These are phyloP conservation scores for Aegotheles bennettii DNA, from an alignment of 2,113 vertebrate genomes.

Conservation along the genomic window DNA sequence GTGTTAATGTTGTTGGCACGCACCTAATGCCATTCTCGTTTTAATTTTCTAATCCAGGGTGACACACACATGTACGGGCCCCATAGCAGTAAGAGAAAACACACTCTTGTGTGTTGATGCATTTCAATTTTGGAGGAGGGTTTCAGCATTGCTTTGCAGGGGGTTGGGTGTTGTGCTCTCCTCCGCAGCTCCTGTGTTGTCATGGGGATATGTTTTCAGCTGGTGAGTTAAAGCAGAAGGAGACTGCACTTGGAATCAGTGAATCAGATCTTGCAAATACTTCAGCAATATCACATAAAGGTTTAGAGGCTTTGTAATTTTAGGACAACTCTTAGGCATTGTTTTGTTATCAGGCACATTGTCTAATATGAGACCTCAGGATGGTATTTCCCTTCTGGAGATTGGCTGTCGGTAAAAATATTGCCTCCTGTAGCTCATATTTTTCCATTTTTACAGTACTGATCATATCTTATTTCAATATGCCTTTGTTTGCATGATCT, in stretches of 20 bases:
- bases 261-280: slow-evolving; percentile 12
- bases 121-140: not conserved
- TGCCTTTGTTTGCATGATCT: not conserved
- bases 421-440: not conserved
- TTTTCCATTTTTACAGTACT: not conserved
- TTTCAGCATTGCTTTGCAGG: not conserved
- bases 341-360: not conserved
- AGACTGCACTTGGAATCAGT: not conserved
- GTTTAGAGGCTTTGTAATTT: not conserved
- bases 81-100: not conserved
- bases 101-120: not conserved
- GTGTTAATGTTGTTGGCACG: not conserved
- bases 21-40: not conserved
- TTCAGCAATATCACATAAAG: not conserved
- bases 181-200: not conserved
- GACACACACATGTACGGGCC: not conserved
- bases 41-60: not conserved
- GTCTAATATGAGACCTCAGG: not conserved
- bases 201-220: slow-evolving; percentile 41
- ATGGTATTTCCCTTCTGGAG: not conserved
- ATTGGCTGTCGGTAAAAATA: not conserved
- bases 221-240: slow-evolving; percentile 32
- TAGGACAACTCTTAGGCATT: not conserved
- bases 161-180: not conserved
- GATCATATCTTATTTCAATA: not conserved